phyloP scores from a whole-genome alignment of 2,888 invertebrate genomes.

The Caenorhabditis sulstoni region DNA sequence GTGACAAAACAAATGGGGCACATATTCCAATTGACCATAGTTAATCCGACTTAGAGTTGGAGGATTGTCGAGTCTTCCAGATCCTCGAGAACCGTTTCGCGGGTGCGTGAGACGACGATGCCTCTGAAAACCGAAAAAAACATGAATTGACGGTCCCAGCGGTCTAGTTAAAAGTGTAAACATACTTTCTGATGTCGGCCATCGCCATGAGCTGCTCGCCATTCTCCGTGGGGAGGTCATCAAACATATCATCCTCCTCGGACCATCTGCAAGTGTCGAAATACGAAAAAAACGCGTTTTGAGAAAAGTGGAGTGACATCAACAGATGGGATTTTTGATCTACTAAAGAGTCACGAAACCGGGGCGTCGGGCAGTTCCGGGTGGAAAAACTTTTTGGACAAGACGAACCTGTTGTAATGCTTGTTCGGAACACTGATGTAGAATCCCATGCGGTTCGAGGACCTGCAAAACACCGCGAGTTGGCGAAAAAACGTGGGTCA shows the following conservation, averaged over 20 bases:
- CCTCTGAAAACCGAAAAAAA: slow-evolving; percentile 36
- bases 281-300: too few species aligned
- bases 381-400: too few species aligned
- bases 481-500: background rate
- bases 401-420: slow-evolving; percentile 55
- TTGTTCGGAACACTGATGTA: slow-evolving; percentile 61
- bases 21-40: slow-evolving; percentile 17
- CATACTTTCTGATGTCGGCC: slow-evolving; percentile 57
- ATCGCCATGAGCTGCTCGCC: slow-evolving; percentile 61
- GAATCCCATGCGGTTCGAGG: slow-evolving; percentile 57
- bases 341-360: too few species aligned
- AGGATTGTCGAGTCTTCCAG: slow-evolving; percentile 46
- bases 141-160: background rate
- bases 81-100: slow-evolving; percentile 57
- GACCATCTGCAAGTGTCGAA: slow-evolving; percentile 61
- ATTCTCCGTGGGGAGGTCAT: slow-evolving; percentile 56
- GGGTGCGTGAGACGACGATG: slow-evolving; percentile 49
- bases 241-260: slow-evolving; percentile 62
- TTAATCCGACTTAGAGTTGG: slow-evolving; percentile 17
- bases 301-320: slow-evolving; percentile 34
- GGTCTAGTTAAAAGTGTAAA: slow-evolving; percentile 1
- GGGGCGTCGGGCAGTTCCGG: slow-evolving; percentile 16
- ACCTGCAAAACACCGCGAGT: slow-evolving; percentile 30
- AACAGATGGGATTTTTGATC: slow-evolving; percentile 29
- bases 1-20: slow-evolving; percentile 14